Evolutionary conservation across 2,113 vertebrate species (phyloP), one percentile per base, ranked within the genome.

Genomic region (Empidonax alnorum): DNA sequence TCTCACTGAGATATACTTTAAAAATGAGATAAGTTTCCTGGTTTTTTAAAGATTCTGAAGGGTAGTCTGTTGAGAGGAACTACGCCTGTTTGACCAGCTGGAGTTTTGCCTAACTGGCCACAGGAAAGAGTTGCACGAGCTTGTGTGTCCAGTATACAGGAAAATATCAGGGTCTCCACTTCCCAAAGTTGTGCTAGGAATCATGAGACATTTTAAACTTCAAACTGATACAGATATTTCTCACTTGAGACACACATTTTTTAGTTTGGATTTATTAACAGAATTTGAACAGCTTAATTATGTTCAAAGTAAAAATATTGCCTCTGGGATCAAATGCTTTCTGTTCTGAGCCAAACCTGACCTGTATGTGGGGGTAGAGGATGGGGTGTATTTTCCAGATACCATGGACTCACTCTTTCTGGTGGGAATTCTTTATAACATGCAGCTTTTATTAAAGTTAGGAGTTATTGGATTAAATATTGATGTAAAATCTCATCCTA

Each of bases 251-350:
- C 31, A 87, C 12, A 73, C 24, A 52, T 85, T 96, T 95, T 85
- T 97, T 82, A 92, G n/a, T 91, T 93, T 68, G 89, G 66, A 97
- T 96, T 96, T 97, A 97, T 97, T 97, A 97, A 89, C 39, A 92
- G 93, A 94, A 93, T 96, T 80, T 91, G 47, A 97, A 95, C 52
- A 93, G 62, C 42, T 92, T 96, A 96, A 96, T 97, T 79, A 87
- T 77, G 87, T 93, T 97, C 85, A 96, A 95, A 97, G 86, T 59
- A 69, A 97, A 97, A 97, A 95, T 86, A 80, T 84, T 96, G 74
- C 94, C 86, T 93, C 74, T 96, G 92, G 94, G 97, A 97, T 91
- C 58, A 77, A 95, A 78, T 30, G 22, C 7, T 97, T 97, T 96
- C 65, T 95, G 30, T 82, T 93, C 13, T 75, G 62, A 97, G 91